phyloP scores from a whole-genome alignment of 2,113 vertebrate species.

The Meles meles region DNA sequence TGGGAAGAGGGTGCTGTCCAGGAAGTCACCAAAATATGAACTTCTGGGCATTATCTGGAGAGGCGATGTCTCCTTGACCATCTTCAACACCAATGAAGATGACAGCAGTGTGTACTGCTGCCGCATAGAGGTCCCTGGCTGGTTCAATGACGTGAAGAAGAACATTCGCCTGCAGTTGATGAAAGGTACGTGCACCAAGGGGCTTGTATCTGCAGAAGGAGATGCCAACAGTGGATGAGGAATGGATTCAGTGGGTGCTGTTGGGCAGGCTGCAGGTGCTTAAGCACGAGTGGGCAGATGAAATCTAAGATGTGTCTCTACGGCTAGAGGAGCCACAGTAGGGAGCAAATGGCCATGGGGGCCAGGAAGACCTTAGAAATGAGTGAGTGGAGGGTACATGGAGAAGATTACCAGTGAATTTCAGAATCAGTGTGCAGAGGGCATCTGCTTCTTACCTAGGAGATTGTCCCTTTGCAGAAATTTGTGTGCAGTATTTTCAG shows the following conservation, averaged over 20 bases:
- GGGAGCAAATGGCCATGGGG: not conserved
- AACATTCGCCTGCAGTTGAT: constrained; percentile 73
- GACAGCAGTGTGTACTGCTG: constrained; percentile 84
- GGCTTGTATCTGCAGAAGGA: too few relatives aligned
- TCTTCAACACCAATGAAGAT: constrained; percentile 50
- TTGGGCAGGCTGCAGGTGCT: not conserved
- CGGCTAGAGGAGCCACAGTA: not conserved
- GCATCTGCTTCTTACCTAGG: not conserved
- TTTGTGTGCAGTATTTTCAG: not conserved
- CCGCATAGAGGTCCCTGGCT: constrained; percentile 82
- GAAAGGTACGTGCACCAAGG: constrained; percentile 17
- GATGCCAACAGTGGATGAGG: too few relatives aligned
- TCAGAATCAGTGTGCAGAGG: not conserved
- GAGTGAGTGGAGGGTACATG: not conserved
- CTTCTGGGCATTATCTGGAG: constrained; percentile 53
- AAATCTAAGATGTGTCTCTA: not conserved
- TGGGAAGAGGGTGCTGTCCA: not conserved
- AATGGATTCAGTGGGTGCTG: not conserved
- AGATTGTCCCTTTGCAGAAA: not conserved
- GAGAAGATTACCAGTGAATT: not conserved
- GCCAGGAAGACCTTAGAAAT: not conserved
- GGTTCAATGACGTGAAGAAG: constrained; percentile 82
- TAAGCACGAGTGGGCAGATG: not conserved
- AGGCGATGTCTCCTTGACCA: constrained; percentile 83
- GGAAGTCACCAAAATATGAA: constrained; percentile 66